Evolutionary conservation across 2,888 invertebrate genomes (phyloP).

Genomic region (Cataglyphis cursor): DNA sequence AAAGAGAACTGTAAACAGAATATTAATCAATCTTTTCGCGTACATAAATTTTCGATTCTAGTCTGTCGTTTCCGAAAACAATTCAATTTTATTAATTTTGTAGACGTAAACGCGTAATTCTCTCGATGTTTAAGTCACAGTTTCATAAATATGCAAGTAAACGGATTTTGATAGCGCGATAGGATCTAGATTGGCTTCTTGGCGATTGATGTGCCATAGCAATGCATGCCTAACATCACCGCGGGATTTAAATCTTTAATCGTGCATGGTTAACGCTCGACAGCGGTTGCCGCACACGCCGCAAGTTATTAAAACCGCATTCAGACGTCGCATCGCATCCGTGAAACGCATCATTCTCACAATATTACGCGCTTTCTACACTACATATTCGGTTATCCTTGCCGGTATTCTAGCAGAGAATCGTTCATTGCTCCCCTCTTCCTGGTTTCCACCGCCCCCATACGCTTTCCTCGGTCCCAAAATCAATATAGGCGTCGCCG

Average conservation of each 20-base stretch:
- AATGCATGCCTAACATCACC: constrained; percentile 8
- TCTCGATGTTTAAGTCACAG: neutral
- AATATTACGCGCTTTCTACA: neutral
- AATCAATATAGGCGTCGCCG: constrained; percentile 78
- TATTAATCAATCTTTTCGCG: neutral
- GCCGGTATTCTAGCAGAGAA: constrained; percentile 22
- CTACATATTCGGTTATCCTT: constrained; percentile 25
- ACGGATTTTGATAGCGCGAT: neutral
- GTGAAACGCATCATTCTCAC: constrained; percentile 6
- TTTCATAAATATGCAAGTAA: constrained; percentile 30
- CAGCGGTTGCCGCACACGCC: constrained; percentile 5
- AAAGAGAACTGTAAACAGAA: neutral
- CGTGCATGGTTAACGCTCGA: constrained; percentile 19
- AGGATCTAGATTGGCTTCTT: constrained; percentile 35
- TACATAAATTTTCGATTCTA: neutral
- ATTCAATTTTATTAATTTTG: neutral
- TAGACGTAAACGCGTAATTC: neutral
- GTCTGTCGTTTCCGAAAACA: neutral
- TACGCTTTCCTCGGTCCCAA: constrained; percentile 73
- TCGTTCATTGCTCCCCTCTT: constrained; percentile 49
- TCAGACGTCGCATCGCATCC: constrained; percentile 5
- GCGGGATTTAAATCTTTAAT: constrained; percentile 46
- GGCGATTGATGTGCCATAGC: constrained; percentile 18
- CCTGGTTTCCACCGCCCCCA: constrained; percentile 44
- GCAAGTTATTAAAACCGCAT: constrained; percentile 21